phyloP scores from a whole-genome alignment of 2,797 vertebrate genomes.

The Microcaecilia unicolor region DNA sequence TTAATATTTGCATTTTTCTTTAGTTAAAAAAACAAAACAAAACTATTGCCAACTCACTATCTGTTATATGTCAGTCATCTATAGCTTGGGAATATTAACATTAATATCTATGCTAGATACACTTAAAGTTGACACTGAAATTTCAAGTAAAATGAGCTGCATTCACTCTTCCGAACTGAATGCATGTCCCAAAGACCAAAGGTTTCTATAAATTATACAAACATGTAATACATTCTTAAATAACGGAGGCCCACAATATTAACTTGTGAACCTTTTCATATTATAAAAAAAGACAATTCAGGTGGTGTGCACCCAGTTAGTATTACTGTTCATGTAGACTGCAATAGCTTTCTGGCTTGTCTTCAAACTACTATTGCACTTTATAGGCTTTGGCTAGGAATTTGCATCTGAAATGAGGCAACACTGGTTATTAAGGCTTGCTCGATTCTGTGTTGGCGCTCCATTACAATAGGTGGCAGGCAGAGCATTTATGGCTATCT shows the following conservation, averaged over 20 bases:
- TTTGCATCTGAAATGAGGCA: slow-evolving; percentile 81
- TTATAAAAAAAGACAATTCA: slow-evolving; percentile 45
- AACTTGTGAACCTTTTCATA: slow-evolving; percentile 50
- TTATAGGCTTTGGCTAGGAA: slow-evolving; percentile 65
- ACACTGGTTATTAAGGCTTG: slow-evolving; percentile 98
- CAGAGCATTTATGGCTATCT: slow-evolving; percentile 78
- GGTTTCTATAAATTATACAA: slow-evolving; percentile 63
- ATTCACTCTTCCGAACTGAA: slow-evolving; percentile 53
- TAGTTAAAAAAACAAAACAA: slow-evolving; percentile 34
- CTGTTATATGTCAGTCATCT: too few relatives aligned
- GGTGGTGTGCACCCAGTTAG: slow-evolving; percentile 57
- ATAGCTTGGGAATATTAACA: too few relatives aligned
- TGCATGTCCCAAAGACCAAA: slow-evolving; percentile 47
- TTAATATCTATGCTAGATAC: slow-evolving; percentile 44
- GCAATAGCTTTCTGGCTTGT: slow-evolving; percentile 38
- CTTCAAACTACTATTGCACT: slow-evolving; percentile 49
- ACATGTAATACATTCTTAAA: slow-evolving; percentile 71
- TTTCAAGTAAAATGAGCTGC: slow-evolving; percentile 67
- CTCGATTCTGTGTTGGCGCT: slow-evolving; percentile 73
- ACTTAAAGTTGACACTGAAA: slow-evolving; percentile 54
- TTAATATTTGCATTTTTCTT: slow-evolving; percentile 20
- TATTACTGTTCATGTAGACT: slow-evolving; percentile 45
- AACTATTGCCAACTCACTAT: slow-evolving; percentile 30
- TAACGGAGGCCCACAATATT: slow-evolving; percentile 60
- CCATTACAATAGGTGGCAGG: slow-evolving; percentile 35